phyloP scores from a whole-genome alignment of 2,888 invertebrate species.

The Drosophila multiciliata region DNA sequence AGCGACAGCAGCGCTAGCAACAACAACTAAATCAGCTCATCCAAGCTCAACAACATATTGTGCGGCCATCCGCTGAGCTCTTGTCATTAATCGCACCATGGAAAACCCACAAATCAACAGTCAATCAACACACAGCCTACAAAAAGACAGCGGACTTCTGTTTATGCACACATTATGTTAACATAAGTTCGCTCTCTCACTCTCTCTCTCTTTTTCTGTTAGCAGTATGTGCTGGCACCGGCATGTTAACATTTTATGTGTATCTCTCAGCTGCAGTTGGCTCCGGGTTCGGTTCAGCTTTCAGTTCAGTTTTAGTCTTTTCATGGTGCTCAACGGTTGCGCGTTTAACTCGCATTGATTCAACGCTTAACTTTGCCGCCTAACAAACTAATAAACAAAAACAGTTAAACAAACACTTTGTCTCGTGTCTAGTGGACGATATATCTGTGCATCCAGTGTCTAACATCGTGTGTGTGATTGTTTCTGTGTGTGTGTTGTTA shows the following conservation, averaged over 20 bases:
- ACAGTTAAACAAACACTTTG: conserved; percentile 69
- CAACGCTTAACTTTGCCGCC: conserved; percentile 38
- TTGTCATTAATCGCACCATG: conserved; percentile 68
- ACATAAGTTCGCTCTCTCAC: conserved; percentile 7
- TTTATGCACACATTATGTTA: conserved; percentile 12
- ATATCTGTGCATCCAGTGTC: conserved; percentile 13
- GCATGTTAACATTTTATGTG: conserved; percentile 48
- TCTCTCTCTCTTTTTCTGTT: conserved; percentile 26
- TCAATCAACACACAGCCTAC: conserved; percentile 64
- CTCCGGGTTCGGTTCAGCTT: conserved; percentile 30
- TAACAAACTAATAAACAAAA: conserved; percentile 66
- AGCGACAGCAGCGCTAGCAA: conserved; percentile 14
- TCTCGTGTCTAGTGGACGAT: conserved; percentile 50
- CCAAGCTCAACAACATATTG: conserved; percentile 64
- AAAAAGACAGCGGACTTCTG: conserved; percentile 1
- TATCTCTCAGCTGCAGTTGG: conserved; percentile 35
- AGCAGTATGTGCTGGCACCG: conserved; percentile 17
- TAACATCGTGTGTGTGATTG: conserved; percentile 15
- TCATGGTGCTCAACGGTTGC: conserved; percentile 69
- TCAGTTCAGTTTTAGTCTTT: conserved; percentile 70
- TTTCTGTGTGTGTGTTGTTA: conserved; percentile 40
- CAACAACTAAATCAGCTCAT: conserved; percentile 43
- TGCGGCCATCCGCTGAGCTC: conserved; percentile 59
- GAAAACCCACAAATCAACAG: conserved; percentile 71
- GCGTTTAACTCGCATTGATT: conserved; percentile 31